Percentiles rank a stretch among this genome's conserved stretches.
Evolutionary conservation across 2,888 invertebrate genomes (phyloP).

Genomic region (Bellardia bayeri): DNA sequence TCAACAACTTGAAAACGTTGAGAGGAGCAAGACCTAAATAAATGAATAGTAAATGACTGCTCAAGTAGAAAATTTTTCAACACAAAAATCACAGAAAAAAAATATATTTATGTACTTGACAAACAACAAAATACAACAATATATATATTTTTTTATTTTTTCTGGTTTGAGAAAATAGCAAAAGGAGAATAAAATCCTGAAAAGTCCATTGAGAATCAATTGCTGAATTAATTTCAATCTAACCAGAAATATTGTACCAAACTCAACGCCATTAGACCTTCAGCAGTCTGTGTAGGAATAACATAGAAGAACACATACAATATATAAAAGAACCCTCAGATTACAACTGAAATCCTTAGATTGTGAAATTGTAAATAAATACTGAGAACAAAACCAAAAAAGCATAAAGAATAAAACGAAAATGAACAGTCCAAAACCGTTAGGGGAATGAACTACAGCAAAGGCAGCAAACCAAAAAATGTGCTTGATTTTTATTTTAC

Average conservation of each 20-base stretch:
- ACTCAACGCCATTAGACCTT: constrained; percentile 9
- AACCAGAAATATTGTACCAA: constrained; percentile 59
- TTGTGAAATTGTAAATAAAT: constrained; percentile 54
- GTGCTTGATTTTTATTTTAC: neutral
- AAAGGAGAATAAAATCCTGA: constrained; percentile 8
- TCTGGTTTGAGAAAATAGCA: neutral
- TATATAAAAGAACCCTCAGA: constrained; percentile 22
- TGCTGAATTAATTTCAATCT: constrained; percentile 76
- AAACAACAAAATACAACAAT: constrained; percentile 49
- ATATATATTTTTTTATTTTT: neutral
- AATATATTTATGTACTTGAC: constrained; percentile 43
- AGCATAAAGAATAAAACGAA: constrained; percentile 31
- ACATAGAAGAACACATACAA: neutral
- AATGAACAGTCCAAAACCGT: constrained; percentile 63
- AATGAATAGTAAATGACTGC: constrained; percentile 70
- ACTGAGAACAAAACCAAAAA: constrained; percentile 42
- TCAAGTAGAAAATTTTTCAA: constrained; percentile 67
- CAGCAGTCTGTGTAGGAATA: neutral
- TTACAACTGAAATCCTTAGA: constrained; percentile 47
- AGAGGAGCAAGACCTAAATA: constrained; percentile 37
- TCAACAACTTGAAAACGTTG: constrained; percentile 55
- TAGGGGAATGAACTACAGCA: constrained; percentile 55
- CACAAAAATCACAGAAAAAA: constrained; percentile 26
- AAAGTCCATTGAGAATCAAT: constrained; percentile 75
- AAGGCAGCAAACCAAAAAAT: constrained; percentile 25